Evolutionary conservation across 2,113 vertebrate species (phyloP), one percentile per base, ranked within the genome.

Genomic region (Climacteris rufus): DNA sequence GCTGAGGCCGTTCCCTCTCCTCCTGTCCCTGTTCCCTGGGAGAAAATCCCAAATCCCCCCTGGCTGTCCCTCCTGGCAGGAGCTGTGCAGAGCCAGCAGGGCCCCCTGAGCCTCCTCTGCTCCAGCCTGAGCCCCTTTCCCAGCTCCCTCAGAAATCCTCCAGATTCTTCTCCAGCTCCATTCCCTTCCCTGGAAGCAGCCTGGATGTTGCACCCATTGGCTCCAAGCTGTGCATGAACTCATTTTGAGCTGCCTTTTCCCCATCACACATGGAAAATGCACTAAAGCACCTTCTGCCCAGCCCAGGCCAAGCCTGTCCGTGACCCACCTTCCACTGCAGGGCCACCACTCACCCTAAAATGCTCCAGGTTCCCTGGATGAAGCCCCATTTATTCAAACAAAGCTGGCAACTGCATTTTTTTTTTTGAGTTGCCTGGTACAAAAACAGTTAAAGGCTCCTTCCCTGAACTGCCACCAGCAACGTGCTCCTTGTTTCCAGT

Each of bases 401-500:
- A 70, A 59, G 28, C n/a, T 31, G 49, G 6, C 27, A 39, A 40
- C 2, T 11, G 74, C 88, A 79, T 16, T 6, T 3, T 11, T 7
- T 7, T 42, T 24, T 37, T 39, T 7, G 31, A 88, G 49, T 6
- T 63, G 18, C 70, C 69, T 8, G 61, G 90, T 44, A 40, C 23
- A 79, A 84, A 94, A 96, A 27, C 57, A 90, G 97, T 94, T 97
- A 95, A 97, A 87, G 70, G 33, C 76, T 94, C 53, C 78, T 95
- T 88, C 77, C 65, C 72, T 90, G 87, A 86, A 91, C 45, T 79
- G 77, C 74, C 72, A 6, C 4, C 83, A 83, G 83, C 78, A 50
- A 33, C 16, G 25, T 7, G 57, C 64, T 78, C 91, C 95, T 95
- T 50, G 86, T 87, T 97, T 98, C 96, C 98, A 98, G 98, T 94